These are phyloP conservation scores for Ormia ochracea DNA, from an alignment of 2,888 invertebrate genomes.

Conservation along the genomic window DNA sequence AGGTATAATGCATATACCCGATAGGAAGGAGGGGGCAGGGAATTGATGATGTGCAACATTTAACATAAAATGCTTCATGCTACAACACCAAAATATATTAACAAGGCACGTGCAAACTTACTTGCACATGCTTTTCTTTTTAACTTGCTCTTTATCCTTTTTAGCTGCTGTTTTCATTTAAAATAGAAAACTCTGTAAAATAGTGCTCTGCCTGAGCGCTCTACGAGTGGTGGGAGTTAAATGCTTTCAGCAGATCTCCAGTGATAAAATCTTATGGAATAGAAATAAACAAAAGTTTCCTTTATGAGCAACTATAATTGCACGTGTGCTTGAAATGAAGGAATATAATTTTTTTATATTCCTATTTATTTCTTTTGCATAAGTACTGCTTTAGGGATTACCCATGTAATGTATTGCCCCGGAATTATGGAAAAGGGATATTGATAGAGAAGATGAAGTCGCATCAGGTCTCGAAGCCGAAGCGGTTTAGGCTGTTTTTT, in stretches of 20 bases:
- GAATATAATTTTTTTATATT: no score
- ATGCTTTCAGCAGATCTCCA: neutral
- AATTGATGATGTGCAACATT: constrained; percentile 47
- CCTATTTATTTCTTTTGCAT: no score
- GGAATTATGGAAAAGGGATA: no score
- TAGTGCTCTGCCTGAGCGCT: neutral
- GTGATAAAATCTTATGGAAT: neutral
- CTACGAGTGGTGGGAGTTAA: constrained; percentile 3
- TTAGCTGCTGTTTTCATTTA: neutral
- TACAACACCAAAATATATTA: constrained; percentile 7
- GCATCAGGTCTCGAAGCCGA: no score
- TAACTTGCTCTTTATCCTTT: constrained; percentile 15
- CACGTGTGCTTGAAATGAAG: no score
- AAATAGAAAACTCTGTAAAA: no score
- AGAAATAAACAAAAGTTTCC: neutral
- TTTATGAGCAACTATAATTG: neutral
- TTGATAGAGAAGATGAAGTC: no score
- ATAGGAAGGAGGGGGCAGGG: neutral
- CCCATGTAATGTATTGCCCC: no score
- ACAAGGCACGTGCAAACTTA: constrained; percentile 22
- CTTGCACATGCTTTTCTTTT: neutral
- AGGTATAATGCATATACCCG: neutral
- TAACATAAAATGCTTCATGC: constrained; percentile 31
- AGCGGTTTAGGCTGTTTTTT: no score
- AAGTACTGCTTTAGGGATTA: no score